Percentiles rank a stretch among this genome's conserved stretches.
phyloP scores from a whole-genome alignment of 2,888 invertebrate genomes.

The Zygogramma bicolorata region DNA sequence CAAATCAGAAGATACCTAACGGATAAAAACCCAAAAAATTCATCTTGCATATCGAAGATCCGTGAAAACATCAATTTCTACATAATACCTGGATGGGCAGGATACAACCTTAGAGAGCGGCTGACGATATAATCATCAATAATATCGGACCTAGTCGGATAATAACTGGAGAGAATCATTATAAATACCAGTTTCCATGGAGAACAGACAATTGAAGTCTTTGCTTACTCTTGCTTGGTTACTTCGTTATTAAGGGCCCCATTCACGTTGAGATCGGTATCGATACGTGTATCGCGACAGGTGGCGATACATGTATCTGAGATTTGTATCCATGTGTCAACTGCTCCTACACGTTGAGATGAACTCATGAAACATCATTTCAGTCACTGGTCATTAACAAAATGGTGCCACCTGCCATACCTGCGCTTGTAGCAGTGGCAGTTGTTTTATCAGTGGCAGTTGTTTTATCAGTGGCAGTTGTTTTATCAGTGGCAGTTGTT shows the following conservation, averaged over 20 bases:
- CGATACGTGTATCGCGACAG: constrained; percentile 13
- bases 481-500: neutral
- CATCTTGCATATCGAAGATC: no score
- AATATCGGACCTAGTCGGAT: no score
- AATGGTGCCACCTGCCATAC: constrained; percentile 5
- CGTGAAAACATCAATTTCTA: no score
- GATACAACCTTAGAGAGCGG: no score
- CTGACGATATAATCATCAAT: no score
- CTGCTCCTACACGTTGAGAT: constrained; percentile 19
- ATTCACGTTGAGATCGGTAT: constrained; percentile 23
- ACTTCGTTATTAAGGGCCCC: constrained; percentile 6
- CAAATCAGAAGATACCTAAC: no score
- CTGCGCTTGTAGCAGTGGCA: neutral
- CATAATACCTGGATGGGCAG: no score
- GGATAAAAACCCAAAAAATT: no score
- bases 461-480: neutral
- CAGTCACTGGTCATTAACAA: neutral
- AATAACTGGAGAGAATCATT: no score
- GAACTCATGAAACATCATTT: constrained; percentile 16
- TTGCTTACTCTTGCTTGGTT: no score
- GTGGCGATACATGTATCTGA: constrained; percentile 16
- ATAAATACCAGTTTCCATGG: no score
- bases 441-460: neutral
- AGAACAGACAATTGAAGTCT: no score
- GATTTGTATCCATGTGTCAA: constrained; percentile 17